Evolutionary conservation across 2,113 vertebrate species (phyloP).

Genomic region (Cairina moschata): DNA sequence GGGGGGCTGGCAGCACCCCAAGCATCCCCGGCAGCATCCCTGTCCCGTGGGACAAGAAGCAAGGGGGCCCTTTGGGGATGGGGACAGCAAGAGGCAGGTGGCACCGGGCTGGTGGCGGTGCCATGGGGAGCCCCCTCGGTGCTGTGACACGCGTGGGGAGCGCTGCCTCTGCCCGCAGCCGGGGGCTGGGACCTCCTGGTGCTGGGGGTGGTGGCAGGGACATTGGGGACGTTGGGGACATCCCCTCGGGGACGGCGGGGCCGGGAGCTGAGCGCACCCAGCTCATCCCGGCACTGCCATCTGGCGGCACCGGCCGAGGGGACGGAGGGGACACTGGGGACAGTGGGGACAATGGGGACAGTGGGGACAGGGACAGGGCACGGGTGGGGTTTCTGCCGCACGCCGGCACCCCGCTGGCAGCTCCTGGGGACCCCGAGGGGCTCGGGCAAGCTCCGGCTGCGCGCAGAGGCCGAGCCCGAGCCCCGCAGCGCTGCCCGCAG

Average conservation of each 20-base stretch:
- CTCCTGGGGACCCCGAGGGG: neutral
- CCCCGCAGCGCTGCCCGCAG: neutral
- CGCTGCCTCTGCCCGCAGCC: neutral
- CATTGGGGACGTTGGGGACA: neutral
- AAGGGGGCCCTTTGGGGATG: accelerated
- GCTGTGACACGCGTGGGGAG: accelerated
- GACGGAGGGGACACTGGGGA: neutral
- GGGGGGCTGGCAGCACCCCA: neutral
- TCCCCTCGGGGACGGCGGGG: neutral
- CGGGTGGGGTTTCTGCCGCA: neutral
- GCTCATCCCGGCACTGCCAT: neutral
- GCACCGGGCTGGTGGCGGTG: neutral
- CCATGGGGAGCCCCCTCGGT: neutral
- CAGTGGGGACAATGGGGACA: neutral
- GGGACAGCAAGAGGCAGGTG: accelerated
- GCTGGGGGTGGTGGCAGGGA: neutral
- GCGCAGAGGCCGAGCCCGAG: neutral
- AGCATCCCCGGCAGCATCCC: accelerated
- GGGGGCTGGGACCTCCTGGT: no score
- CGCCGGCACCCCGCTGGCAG: neutral
- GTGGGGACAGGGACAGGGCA: neutral
- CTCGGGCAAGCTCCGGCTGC: neutral
- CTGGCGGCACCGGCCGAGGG: neutral
- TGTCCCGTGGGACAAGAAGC: accelerated
- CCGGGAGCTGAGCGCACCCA: accelerated